Base-by-base conservation (phyloP, 2,888 invertebrate genomes). In the Ophioninae sp. region DNA sequence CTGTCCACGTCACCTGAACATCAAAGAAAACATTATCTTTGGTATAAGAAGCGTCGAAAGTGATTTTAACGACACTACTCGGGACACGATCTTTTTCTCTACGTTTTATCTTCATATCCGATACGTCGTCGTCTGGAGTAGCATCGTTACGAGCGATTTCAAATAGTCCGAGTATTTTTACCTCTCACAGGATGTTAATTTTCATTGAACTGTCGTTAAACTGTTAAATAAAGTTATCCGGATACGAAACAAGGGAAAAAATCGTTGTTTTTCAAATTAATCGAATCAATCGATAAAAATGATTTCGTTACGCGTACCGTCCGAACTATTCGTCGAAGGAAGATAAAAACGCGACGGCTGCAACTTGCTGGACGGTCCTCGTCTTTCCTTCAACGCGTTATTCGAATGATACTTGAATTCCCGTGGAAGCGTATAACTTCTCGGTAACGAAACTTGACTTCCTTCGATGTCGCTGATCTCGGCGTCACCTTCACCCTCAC, bases 291-390 rank as follows among this genome's bases (percentile, higher is more conserved):
- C 30, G 2, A 20, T 44, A 22, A 6, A 22, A 13, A 20, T 8
- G 17, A 39, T 39, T 65, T 8, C 2, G 7, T 1, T 9, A 37
- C 39, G 20, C 69, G 10, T 91, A 96, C 97, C 97, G 90, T 97
- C 97, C 87, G 97, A 97, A 89, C 97, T 97, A 90, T 97, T 97
- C 58, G 97, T 97, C 87, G 97, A 97, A 10, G 96, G 96, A 30
- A 96, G 94, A 88, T 96, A 96, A 85, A 96, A 95, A 2, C 91
- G 90, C 9, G 92, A 91, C 6, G 91, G 86, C 37, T 89, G 87
- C 58, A 89, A 74, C 91, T 96, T 95, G 80, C 95, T 93, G 85
- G 95, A 94, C 82, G 95, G 93, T 77, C 95, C 94, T 86, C 96
- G 94, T 85, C 94, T 91, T 56, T 94, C 93, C 85, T 95, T 88